Conservation (phyloP, 2,888 invertebrate species). For the Polylopha cassiicola region DNA sequence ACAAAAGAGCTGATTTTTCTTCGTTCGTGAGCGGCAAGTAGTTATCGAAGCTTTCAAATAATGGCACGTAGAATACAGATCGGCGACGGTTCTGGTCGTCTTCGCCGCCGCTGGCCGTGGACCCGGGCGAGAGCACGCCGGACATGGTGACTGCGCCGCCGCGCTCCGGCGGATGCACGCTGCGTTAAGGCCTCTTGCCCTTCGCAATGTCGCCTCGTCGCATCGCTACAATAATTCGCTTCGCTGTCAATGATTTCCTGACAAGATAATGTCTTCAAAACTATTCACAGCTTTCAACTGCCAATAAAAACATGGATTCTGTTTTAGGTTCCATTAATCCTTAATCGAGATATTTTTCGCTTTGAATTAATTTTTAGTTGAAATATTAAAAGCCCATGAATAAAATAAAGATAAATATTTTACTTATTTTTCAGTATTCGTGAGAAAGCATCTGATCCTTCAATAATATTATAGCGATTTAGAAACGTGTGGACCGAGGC, state of each 20-base stretch:
- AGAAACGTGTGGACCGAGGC: neutral
- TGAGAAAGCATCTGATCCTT: no score
- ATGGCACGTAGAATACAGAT: slow-evolving; percentile 86
- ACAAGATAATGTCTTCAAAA: slow-evolving; percentile 36
- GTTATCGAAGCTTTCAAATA: slow-evolving; percentile 79
- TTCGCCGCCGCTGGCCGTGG: slow-evolving; percentile 41
- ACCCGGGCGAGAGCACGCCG: slow-evolving; percentile 52
- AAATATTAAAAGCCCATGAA: slow-evolving; percentile 35
- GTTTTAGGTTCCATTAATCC: slow-evolving; percentile 28
- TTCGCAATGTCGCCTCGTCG: slow-evolving; percentile 45
- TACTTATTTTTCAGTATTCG: no score
- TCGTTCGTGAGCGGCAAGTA: slow-evolving; percentile 73
- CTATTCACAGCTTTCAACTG: slow-evolving; percentile 49
- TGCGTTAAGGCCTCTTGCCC: slow-evolving; percentile 52
- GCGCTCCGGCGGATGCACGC: slow-evolving; percentile 54
- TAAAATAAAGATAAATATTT: neutral
- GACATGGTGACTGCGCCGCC: slow-evolving; percentile 50
- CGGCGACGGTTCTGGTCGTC: slow-evolving; percentile 79
- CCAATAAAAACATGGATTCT: slow-evolving; percentile 38
- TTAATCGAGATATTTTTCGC: slow-evolving; percentile 25
- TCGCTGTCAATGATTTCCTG: slow-evolving; percentile 50
- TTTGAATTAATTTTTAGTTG: slow-evolving; percentile 35
- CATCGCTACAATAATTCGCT: slow-evolving; percentile 58
- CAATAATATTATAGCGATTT: neutral
- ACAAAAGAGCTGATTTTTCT: slow-evolving; percentile 67